Evolutionary conservation across 2,888 invertebrate species (phyloP), one percentile per base, ranked within the genome.

Genomic region (Empis stercorea): DNA sequence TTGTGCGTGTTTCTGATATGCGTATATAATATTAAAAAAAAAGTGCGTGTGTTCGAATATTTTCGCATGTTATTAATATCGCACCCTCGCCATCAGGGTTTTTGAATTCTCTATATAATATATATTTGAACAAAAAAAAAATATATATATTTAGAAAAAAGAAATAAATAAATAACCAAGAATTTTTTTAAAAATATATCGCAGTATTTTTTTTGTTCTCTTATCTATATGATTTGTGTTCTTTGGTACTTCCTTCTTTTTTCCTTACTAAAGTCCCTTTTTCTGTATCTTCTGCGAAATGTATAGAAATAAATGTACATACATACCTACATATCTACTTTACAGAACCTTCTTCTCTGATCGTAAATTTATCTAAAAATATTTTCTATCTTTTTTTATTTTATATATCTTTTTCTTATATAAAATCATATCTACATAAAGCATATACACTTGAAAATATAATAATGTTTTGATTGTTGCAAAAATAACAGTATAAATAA

Each of bases 181-280:
- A 4, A 27, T 27, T 27, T 27, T 27, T 27, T 27, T 27, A 7
- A 27, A 27, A 27, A 27, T 27, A 27, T 27, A 27, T 27, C 23
- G 23, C 23, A 27, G 23, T 27, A 27, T 64, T 59, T 58, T 61
- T 66, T 65, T 63, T 52, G 51, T 61, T 58, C 60, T 64, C 63
- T 66, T 66, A 66, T 67, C 66, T 65, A 61, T 63, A 65, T 67
- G 67, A 66, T 66, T 67, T 66, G 65, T 65, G 65, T 60, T 61
- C 60, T 58, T 60, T 60, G 61, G 64, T 61, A 61, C 40, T 37
- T 43, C 46, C 44, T 41, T 44, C 42, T 44, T 45, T 45, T 47
- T 45, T 32, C 20, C 20, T 34, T 36, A 3, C 6, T 41, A 41
- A 40, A 42, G 10, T 14, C 36, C 17, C 38, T 27, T 38, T 48